Conservation (phyloP, 2,888 invertebrate genomes). For the Monopis laevigella region DNA sequence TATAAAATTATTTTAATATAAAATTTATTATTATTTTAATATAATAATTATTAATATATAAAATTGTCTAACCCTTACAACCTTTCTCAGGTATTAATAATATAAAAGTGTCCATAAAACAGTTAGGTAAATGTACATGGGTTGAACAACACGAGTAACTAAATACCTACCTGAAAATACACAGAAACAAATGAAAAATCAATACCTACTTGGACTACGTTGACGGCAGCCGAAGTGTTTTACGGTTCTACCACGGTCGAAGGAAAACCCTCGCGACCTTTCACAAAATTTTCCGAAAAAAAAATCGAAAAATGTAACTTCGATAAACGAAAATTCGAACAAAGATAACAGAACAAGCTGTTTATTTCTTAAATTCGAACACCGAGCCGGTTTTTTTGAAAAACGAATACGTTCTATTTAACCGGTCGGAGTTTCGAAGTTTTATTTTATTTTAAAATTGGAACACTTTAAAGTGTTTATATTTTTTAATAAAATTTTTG, state of each 20-base stretch:
- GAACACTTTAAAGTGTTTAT: background rate
- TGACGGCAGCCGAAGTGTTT: background rate
- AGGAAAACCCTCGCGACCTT: too few relatives aligned
- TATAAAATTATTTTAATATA: too few relatives aligned
- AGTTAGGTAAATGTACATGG: too few relatives aligned
- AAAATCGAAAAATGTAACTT: background rate
- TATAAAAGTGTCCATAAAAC: too few relatives aligned
- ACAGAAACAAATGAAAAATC: constrained; percentile 6
- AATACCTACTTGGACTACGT: background rate
- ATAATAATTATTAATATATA: too few relatives aligned
- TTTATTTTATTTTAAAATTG: background rate
- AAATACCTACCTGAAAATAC: too few relatives aligned
- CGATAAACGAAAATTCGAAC: constrained; percentile 6
- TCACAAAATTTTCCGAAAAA: constrained; percentile 1
- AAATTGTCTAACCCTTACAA: too few relatives aligned
- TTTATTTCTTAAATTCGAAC: constrained; percentile 6
- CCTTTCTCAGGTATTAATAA: too few relatives aligned
- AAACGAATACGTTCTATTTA: constrained; percentile 1
- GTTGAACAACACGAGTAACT: too few relatives aligned
- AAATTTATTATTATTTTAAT: too few relatives aligned
- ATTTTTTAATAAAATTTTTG: background rate
- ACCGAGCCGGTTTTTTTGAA: background rate
- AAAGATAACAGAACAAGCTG: background rate
- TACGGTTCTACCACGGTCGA: background rate
- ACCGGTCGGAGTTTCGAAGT: constrained; percentile 3